Evolutionary conservation across 2,888 invertebrate genomes (phyloP), one percentile per base, ranked within the genome.

Genomic region (Oscheius sp.): DNA sequence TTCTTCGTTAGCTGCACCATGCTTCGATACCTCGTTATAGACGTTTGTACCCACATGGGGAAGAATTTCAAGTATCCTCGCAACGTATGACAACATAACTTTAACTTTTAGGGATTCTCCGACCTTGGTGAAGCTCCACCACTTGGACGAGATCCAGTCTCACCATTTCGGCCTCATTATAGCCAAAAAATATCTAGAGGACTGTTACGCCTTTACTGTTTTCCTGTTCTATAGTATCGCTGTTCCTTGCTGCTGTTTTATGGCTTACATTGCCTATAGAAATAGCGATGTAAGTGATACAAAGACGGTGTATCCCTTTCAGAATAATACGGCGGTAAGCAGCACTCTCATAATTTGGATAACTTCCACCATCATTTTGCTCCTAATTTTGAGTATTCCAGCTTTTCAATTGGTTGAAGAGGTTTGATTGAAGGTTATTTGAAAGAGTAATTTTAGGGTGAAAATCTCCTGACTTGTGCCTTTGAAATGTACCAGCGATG

Each of bases 211-310:
- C n/a, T 61, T 61, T 18, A 41, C 29, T 1, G 43, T 61, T 21
- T 61, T 61, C 23, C 41, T 29, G 12, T 61, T 61, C 23, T 61
- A 61, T 21, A 35, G 29, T n/a, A 16, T 61, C 5, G 41, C 61
- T 45, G 41, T 61, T 43, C 61, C 61, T 12, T 35, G 16, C 2
- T 18, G 27, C 12, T 61, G 61, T 23, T 61, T 61, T 13, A 9
- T 61, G 21, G 41, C 61, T 23, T 61, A 61, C 23, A 41, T 61
- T 35, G 41, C 61, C 18, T 61, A 61, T 41, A 35, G 61, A 61
- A 61, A 61, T 21, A 13, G 12, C n/a, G 61, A 25, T 16, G 58
- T 58, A 7, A 16, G 56, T 56, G 2, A 3, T 49, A n/a, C 18
- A 21, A 21, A 23, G 18, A 7, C n/a, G n/a, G n/a, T n/a, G n/a